Evolutionary conservation across 2,797 vertebrate genomes (phyloP).

Genomic region (Phoebastria nigripes): DNA sequence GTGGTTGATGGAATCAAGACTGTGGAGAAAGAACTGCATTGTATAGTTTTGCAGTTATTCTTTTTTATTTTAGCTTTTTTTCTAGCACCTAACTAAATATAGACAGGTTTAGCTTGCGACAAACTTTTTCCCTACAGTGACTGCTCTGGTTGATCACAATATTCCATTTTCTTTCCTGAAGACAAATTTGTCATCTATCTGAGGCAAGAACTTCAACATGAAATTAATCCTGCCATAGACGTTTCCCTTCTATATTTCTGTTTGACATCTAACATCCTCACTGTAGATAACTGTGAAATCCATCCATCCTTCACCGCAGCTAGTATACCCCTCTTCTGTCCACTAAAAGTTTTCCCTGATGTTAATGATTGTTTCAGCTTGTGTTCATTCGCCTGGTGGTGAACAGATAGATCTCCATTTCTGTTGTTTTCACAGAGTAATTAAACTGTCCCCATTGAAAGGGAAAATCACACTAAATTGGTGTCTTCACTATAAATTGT

Average conservation of each 20-base stretch:
- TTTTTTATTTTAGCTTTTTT: background rate
- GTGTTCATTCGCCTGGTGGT: background rate
- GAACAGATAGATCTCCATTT: background rate
- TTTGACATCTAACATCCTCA: background rate
- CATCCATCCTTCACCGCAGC: background rate
- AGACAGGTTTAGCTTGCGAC: background rate
- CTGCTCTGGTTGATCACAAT: background rate
- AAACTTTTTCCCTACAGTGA: background rate
- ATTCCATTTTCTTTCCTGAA: background rate
- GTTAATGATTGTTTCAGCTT: background rate
- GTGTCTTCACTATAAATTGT: background rate
- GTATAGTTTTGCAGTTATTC: background rate
- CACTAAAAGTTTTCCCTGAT: background rate
- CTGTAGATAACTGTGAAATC: background rate
- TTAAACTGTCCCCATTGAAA: background rate
- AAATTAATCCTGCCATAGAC: background rate
- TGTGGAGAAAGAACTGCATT: background rate
- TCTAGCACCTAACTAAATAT: background rate
- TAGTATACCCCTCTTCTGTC: background rate
- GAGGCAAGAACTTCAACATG: background rate
- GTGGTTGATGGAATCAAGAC: background rate
- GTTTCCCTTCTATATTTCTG: background rate
- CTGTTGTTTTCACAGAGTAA: background rate
- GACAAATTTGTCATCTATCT: background rate
- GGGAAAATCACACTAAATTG: background rate